These are phyloP conservation scores for Nomia melanderi DNA, from an alignment of 1,140 invertebrate species.

Conservation along the genomic window DNA sequence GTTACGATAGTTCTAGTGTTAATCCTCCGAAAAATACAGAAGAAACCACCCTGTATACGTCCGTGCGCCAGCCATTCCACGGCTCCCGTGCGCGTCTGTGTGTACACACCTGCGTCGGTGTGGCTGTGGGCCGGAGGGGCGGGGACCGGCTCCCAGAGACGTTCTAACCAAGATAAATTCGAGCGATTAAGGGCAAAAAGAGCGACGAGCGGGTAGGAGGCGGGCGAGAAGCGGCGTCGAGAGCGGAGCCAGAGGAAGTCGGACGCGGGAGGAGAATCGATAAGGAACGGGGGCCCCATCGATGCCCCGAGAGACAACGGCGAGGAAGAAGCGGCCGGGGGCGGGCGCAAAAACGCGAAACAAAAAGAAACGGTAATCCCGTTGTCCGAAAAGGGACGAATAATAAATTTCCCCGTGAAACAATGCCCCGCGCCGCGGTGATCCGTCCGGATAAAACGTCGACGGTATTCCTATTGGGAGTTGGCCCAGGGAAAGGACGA, in stretches of 20 bases:
- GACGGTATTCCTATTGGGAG: background rate
- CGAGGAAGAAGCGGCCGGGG: background rate
- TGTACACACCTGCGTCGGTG: background rate
- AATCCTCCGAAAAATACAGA: too few species aligned
- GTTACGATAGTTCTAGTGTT: too few species aligned
- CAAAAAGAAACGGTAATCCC: background rate
- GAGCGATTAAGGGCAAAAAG: slow-evolving; percentile 66
- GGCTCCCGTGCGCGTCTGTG: too few species aligned
- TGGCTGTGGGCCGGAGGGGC: background rate
- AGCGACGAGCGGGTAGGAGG: background rate
- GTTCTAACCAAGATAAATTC: slow-evolving; percentile 70
- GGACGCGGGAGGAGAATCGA: slow-evolving; percentile 14
- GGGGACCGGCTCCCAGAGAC: slow-evolving; percentile 14
- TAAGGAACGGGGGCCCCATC: slow-evolving; percentile 30
- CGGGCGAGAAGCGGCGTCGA: background rate
- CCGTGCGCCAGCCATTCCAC: too few species aligned
- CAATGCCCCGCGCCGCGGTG: slow-evolving; percentile 30
- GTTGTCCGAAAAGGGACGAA: slow-evolving; percentile 14
- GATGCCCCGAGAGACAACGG: background rate
- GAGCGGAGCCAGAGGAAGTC: background rate
- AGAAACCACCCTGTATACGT: too few species aligned
- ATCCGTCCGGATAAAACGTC: slow-evolving; percentile 31
- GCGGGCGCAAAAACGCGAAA: slow-evolving; percentile 10
- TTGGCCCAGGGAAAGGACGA: too few species aligned
- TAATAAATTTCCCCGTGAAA: slow-evolving; percentile 45